phyloP scores from a whole-genome alignment of 2,888 invertebrate species.

The Eupeodes latifasciatus region DNA sequence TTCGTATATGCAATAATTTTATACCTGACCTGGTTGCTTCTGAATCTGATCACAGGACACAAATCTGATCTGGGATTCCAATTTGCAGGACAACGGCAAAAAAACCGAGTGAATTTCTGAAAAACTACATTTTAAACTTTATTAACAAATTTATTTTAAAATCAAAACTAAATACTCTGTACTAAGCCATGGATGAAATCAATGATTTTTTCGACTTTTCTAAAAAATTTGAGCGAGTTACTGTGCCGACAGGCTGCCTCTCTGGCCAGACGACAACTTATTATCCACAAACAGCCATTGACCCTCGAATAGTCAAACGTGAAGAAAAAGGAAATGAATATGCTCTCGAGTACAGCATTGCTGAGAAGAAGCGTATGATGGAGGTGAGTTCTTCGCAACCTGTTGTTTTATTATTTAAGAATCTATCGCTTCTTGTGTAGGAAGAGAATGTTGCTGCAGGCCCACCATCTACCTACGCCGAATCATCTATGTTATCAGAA shows the following conservation, averaged over 20 bases:
- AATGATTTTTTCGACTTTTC: conserved; percentile 82
- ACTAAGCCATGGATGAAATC: conserved; percentile 80
- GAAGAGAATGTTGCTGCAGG: conserved; percentile 41
- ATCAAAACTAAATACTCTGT: neutral
- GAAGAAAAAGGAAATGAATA: conserved; percentile 80
- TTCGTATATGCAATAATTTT: too few species aligned
- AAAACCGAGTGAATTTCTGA: too few species aligned
- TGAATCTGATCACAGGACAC: too few species aligned
- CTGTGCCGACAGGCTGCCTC: conserved; percentile 76
- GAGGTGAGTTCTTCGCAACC: conserved; percentile 76
- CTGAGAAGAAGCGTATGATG: conserved; percentile 79
- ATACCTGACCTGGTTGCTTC: too few species aligned
- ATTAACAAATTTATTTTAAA: neutral
- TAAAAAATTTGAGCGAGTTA: conserved; percentile 80
- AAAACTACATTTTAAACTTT: neutral
- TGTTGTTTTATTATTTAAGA: neutral
- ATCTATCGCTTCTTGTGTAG: neutral
- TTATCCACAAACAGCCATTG: conserved; percentile 54
- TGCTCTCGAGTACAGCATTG: conserved; percentile 77
- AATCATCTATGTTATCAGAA: conserved; percentile 60
- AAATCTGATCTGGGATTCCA: too few species aligned
- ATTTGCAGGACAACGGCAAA: too few species aligned
- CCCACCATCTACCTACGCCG: conserved; percentile 1
- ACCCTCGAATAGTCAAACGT: conserved; percentile 78
- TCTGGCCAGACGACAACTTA: conserved; percentile 74